These are phyloP conservation scores for Cavia porcellus DNA, from an alignment of 2,113 vertebrate genomes.

Conservation along the genomic window DNA sequence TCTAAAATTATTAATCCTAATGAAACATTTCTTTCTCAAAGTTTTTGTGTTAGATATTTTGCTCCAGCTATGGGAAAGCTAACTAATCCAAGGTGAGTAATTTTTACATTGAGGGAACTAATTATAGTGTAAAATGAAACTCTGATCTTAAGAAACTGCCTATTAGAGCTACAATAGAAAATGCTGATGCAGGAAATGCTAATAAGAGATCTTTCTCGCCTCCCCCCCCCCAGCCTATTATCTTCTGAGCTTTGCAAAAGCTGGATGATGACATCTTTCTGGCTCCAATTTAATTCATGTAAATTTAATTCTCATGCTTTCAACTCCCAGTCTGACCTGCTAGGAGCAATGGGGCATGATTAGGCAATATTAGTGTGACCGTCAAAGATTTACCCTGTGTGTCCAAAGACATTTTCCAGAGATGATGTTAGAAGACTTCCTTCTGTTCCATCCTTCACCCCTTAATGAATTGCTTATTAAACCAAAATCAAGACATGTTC, in stretches of 20 bases:
- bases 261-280: background rate
- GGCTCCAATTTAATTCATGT: background rate
- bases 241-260: background rate
- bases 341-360: background rate
- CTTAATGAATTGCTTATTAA: background rate
- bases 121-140: background rate
- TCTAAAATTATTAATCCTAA: background rate
- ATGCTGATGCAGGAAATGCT: background rate
- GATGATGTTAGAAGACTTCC: background rate
- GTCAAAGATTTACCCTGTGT: background rate
- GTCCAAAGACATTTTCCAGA: background rate
- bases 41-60: background rate
- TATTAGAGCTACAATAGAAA: background rate
- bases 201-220: background rate
- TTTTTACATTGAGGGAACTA: background rate
- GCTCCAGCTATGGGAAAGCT: background rate
- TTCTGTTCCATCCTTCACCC: background rate
- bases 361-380: background rate
- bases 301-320: constrained; percentile 8
- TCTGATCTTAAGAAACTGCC: background rate
- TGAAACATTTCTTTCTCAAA: background rate
- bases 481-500: background rate
- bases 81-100: background rate
- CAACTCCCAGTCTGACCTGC: background rate
- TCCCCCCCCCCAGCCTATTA: background rate